Evolutionary conservation across 2,888 invertebrate genomes (phyloP).

Genomic region (Campoplex capitator): DNA sequence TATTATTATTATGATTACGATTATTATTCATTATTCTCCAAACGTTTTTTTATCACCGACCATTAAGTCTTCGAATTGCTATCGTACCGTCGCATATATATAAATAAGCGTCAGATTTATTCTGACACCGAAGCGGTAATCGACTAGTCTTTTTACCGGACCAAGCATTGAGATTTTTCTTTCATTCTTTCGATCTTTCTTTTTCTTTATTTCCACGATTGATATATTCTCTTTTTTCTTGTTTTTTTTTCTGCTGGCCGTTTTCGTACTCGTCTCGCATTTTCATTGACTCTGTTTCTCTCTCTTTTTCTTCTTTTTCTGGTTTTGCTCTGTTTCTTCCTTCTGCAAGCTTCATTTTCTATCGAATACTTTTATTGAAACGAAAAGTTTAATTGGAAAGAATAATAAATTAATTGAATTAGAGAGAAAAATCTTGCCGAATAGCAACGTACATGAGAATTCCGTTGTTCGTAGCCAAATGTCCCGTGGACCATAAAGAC

Average conservation of each 20-base stretch:
- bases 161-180: conserved; percentile 82
- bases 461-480: conserved; percentile 82
- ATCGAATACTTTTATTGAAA: too few species aligned
- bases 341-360: conserved; percentile 1
- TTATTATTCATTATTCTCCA: conserved; percentile 71
- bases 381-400: neutral
- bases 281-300: neutral
- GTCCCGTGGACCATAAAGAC: conserved; percentile 81
- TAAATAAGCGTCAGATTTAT: conserved; percentile 75
- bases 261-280: conserved; percentile 17
- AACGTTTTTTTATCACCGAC: conserved; percentile 64
- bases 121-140: conserved; percentile 79
- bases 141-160: conserved; percentile 83
- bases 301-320: conserved; percentile 26
- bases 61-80: conserved; percentile 70
- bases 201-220: conserved; percentile 64
- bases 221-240: conserved; percentile 54
- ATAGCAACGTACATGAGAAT: conserved; percentile 59
- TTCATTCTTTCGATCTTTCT: conserved; percentile 73
- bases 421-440: conserved; percentile 27
- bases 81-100: conserved; percentile 74
- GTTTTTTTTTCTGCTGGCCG: conserved; percentile 2
- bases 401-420: conserved; percentile 31
- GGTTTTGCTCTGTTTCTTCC: conserved; percentile 16
- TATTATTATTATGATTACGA: conserved; percentile 70